These are phyloP conservation scores for Trichosurus vulpecula DNA, from an alignment of 2,797 vertebrate species.

Conservation along the genomic window DNA sequence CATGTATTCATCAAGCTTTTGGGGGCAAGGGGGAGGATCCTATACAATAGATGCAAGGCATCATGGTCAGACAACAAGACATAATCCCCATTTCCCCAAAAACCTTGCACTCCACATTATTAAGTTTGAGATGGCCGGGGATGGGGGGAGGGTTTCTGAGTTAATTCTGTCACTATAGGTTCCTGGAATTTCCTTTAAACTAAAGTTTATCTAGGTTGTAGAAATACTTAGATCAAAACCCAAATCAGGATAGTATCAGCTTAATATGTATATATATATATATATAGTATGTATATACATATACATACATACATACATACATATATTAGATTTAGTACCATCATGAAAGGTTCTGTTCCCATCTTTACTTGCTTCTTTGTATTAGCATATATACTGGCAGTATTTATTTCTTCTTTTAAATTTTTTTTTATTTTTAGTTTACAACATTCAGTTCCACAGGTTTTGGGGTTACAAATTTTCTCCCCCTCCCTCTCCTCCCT, in stretches of 20 bases:
- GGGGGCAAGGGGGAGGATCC: neutral
- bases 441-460: too few relatives aligned
- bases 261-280: neutral
- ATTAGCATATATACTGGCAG: neutral
- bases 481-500: too few relatives aligned
- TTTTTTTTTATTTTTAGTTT: too few relatives aligned
- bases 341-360: neutral
- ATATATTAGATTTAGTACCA: neutral
- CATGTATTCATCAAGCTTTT: neutral
- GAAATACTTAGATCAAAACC: neutral
- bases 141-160: neutral
- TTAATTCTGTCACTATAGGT: neutral
- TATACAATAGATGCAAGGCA: neutral
- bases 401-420: neutral
- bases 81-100: neutral
- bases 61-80: neutral
- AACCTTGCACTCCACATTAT: neutral
- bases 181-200: neutral
- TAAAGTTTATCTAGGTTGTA: neutral
- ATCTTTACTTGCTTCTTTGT: neutral
- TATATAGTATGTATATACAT: too few relatives aligned
- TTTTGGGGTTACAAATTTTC: too few relatives aligned
- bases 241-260: neutral
- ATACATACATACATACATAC: too few relatives aligned
- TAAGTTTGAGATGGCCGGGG: neutral